Evolutionary conservation across 1,140 invertebrate species (phyloP), one percentile per base, ranked within the genome.

Genomic region (Zaprionus kolodkinae): DNA sequence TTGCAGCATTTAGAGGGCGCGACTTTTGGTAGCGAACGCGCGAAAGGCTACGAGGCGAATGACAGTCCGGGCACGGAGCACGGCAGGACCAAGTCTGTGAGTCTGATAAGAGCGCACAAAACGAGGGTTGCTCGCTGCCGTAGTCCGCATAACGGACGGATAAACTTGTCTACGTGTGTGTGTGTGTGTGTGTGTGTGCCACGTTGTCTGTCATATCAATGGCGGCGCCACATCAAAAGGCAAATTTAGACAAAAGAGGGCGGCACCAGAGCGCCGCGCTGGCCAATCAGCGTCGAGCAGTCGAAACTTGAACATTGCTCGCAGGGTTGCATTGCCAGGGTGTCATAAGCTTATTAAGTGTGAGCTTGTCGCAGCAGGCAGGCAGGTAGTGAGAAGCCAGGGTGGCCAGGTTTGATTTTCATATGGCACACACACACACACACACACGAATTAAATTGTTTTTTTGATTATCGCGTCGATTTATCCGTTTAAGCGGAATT

Each of bases 401-500:
- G 35, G 45, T 30, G 54, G 43, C 30, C 10, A 4, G 40, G 38
- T 30, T 17, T 62, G 60, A 61, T 71, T 70, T 65, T 61, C 61
- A 66, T 50, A 67, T 62, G 17, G 63, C 17, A 67, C 45, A 10
- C 72, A 59, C 66, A 67, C 45, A 10, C 72, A 59, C 66, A 48
- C 72, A 62, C 76, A 35, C 7, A 35, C 33, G 27, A 3, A 80
- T 83, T 72, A 61, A 83, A 88, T 83, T 88, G 79, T 72, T 80
- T 83, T 83, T 88, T 72, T 80, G 80, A 89, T 89, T 87, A 68
- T 65, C 38, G 55, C 77, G 64, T 67, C 74, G 45, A 50, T 89
- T 88, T 87, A 87, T 88, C 85, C 88, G 85, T 84, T 84, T 89
- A 89, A 87, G 77, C 84, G 80, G 85, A 88, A 88, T 84, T 88